Evolutionary conservation across 2,797 vertebrate species (phyloP), one percentile per base, ranked within the genome.

Genomic region (Sylvilagus floridanus): DNA sequence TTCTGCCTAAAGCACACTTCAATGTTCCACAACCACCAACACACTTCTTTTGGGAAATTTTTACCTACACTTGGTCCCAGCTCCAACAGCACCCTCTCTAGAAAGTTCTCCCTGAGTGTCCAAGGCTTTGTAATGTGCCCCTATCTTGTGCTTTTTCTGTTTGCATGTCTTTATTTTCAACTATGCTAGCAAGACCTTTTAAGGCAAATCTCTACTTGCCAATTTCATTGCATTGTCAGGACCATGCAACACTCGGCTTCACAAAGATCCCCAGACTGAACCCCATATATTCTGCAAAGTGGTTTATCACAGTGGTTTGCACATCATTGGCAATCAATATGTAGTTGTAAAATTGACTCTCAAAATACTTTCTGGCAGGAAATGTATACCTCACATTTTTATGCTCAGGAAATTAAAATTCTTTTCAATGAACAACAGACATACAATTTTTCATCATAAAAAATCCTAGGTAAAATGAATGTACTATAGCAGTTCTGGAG

Each of bases 281-380:
- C 6, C 66, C n/a, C 71, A 21, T 42, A 54, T 8, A 35, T 32
- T 22, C 0, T 66, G 16, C 13, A 85, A 84, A 72, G 12, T 11
- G 60, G 19, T 57, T 57, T 32, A 72, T 24, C 60, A 60, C 66
- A 71, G 24, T 21, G 22, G 75, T 71, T 63, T 78, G 21, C 4
- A 66, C 28, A 86, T 5, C 62, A 35, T 24, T 78, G 24, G 37
- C 50, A 95, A 35, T 93, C 28, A 82, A 79, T 5, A 72, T 1
- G 26, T 50, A 76, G 57, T 89, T 79, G 3, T 57, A 96, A 50
- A 78, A 13, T 57, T 89, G 68, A 83, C 37, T 68, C 63, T 71
- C 42, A 87, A 96, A 91, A 60, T 54, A 50, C 76, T 86, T 94
- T 92, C n/a, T 68, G n/a, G 14, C 42, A 69, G 10, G 13, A 79